Base-by-base conservation (phyloP, 2,113 vertebrate species). In the Nannospalax galili region DNA sequence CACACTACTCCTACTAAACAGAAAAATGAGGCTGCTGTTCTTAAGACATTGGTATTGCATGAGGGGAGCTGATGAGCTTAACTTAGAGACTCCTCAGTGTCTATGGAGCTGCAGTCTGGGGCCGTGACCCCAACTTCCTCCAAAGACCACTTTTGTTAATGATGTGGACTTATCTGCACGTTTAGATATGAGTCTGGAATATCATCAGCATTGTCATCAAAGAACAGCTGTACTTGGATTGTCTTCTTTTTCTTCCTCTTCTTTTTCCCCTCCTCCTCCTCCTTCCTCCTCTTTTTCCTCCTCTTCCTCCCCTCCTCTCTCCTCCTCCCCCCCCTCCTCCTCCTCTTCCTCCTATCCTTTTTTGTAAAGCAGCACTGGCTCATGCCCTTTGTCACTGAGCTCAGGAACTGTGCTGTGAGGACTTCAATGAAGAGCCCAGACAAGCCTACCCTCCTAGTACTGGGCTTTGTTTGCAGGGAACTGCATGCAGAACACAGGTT, bases 71-170 rank as follows among this genome's bases (percentile, higher is more conserved):
- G 7, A 69, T 19, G 28, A 28, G 26, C 5, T 11, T 7, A 52
- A 87, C 3, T 0, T 30, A 48, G 79, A 58, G 69, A 30, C 22
- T 48, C 77, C 6, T 52, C 48, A 52, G 48, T 32, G 37, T 9
- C 37, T 32, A 2, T 26, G 24, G 70, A 20, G 10, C 30, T 0
- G 0, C 0, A 32, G 32, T 30, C 22, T 1, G 1, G 56, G 40
- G 75, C 4, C 14, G 2, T 2, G 1, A 22, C 60, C 30, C 56
- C 10, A n/a, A 7, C 56, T 58, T 58, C 75, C 64, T 87, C 30
- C 80, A 5, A 8, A 52, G 73, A 42, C 4, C 5, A 10, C 90
- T 65, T 28, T 58, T 32, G 73, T 93, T 86, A 78, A 93, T 37
- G 15, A 79, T 1, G 3, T 11, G 72, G 62, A 67, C 45, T 24